phyloP scores from a whole-genome alignment of 2,888 invertebrate species.

The Pristionchus entomophagus region DNA sequence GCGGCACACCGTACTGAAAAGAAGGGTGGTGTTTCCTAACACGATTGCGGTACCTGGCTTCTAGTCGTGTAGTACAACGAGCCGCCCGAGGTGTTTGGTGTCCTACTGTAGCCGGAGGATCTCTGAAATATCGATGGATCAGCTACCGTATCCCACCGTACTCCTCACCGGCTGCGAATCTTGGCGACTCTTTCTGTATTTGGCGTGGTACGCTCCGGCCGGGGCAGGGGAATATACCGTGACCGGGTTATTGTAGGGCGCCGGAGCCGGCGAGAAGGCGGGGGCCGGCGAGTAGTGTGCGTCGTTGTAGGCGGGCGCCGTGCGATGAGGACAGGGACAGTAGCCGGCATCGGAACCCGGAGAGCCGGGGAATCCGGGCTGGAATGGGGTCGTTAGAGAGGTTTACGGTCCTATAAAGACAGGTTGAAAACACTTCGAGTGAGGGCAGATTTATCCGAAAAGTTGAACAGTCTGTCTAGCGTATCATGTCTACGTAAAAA shows the following conservation, averaged over 20 bases:
- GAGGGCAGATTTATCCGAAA: too few species aligned
- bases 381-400: too few species aligned
- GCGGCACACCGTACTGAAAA: slow-evolving; percentile 18
- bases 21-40: background rate
- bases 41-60: background rate
- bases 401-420: too few species aligned
- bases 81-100: background rate
- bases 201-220: background rate
- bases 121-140: background rate
- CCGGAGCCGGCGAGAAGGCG: slow-evolving; percentile 13
- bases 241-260: background rate
- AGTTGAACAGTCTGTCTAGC: too few species aligned
- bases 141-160: slow-evolving; percentile 1
- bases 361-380: background rate
- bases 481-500: too few species aligned
- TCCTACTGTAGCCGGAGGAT: slow-evolving; percentile 1
- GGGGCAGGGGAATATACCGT: slow-evolving; percentile 10
- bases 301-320: background rate
- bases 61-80: slow-evolving; percentile 36
- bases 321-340: slow-evolving; percentile 38
- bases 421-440: too few species aligned
- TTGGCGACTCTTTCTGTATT: slow-evolving; percentile 23
- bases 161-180: background rate
- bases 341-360: slow-evolving; percentile 36
- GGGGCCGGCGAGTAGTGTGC: background rate